Percentiles rank a stretch among this genome's conserved stretches.
phyloP scores from a whole-genome alignment of 2,113 vertebrate genomes.

The Trachemys scripta region DNA sequence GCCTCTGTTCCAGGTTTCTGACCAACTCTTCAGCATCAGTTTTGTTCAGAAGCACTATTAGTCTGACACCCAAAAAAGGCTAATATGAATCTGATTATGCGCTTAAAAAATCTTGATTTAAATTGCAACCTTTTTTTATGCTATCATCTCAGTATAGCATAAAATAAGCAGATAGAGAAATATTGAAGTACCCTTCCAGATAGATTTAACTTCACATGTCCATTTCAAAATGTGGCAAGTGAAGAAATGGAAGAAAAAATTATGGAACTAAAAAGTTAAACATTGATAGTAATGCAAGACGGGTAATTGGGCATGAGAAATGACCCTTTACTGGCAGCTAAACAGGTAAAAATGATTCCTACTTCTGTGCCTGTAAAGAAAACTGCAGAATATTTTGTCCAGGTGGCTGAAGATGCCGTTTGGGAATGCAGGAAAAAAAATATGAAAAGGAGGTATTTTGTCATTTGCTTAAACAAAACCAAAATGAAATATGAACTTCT shows the following conservation, averaged over 20 bases:
- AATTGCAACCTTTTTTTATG: neutral
- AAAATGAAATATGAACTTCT: neutral
- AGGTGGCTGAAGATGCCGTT: neutral
- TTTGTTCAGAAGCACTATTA: neutral
- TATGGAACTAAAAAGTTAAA: neutral
- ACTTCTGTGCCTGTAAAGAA: neutral
- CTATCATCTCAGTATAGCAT: neutral
- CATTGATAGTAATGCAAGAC: too few relatives aligned
- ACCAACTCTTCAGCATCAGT: neutral
- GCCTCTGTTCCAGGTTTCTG: neutral
- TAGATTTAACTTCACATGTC: fast-evolving
- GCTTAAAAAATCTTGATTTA: neutral
- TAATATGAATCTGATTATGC: neutral
- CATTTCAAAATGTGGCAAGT: neutral
- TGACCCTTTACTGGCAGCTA: neutral
- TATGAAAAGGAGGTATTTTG: fast-evolving
- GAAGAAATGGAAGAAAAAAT: neutral
- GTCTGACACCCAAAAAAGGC: neutral
- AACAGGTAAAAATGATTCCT: neutral
- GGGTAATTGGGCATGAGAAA: neutral
- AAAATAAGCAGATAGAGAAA: neutral
- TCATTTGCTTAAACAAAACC: neutral
- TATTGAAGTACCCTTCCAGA: neutral
- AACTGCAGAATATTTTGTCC: neutral
- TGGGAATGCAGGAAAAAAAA: fast-evolving